Conservation (phyloP, 37 sponge, comb jelly and placozoan species). For the Crambe crambe region DNA sequence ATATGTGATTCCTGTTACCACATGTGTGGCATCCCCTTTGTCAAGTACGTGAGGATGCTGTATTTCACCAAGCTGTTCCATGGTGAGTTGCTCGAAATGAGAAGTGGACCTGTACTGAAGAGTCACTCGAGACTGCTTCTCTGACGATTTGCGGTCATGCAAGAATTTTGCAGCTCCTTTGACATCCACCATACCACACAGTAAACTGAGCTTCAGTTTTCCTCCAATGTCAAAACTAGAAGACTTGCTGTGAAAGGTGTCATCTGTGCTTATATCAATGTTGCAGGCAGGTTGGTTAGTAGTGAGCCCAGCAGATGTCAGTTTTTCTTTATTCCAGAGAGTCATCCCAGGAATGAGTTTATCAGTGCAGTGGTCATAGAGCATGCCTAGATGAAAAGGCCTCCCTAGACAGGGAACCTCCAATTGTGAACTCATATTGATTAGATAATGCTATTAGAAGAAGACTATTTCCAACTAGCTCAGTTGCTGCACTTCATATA, state of each 20-base stretch:
- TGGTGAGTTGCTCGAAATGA: conserved; percentile 25
- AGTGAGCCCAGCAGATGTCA: not conserved
- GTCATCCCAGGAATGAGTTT: conserved; percentile 31
- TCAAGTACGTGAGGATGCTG: conserved; percentile 26
- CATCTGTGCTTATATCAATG: conserved; percentile 35
- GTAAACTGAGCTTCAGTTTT: conserved; percentile 29
- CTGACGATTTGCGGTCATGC: conserved; percentile 38
- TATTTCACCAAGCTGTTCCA: conserved; percentile 28
- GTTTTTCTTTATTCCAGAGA: conserved; percentile 18
- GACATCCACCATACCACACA: conserved; percentile 35
- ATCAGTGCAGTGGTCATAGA: no score
- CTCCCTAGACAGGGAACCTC: conserved; percentile 41
- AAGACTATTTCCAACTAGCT: no score
- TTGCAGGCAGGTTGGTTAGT: not conserved
- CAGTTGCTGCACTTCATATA: no score
- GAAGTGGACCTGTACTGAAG: conserved; percentile 35
- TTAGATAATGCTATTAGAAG: no score
- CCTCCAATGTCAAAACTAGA: conserved; percentile 26
- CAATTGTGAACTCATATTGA: no score
- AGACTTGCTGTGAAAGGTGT: conserved; percentile 21
- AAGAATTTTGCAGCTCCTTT: conserved; percentile 32
- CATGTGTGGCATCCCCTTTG: conserved; percentile 31
- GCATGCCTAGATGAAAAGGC: conserved; percentile 38
- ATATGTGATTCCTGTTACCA: conserved; percentile 40
- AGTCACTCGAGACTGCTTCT: conserved; percentile 41